Percentiles rank a stretch among this genome's conserved stretches.
Evolutionary conservation across 2,797 vertebrate species (phyloP).

Genomic region (Microchirus variegatus): DNA sequence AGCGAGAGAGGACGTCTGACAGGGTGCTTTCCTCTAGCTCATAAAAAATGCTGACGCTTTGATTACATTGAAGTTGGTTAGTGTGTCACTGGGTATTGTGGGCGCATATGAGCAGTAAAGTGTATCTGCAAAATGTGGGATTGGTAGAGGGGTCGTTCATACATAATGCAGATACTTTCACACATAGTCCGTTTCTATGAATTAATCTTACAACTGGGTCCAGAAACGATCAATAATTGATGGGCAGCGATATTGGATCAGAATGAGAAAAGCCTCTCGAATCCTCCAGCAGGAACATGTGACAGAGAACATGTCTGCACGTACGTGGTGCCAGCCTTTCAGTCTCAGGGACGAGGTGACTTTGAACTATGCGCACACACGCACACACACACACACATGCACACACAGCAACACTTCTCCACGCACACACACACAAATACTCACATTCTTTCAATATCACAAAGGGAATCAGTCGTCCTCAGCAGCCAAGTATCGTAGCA

Average conservation of each 20-base stretch:
- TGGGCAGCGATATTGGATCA: slow-evolving; percentile 68
- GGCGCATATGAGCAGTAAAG: slow-evolving; percentile 39
- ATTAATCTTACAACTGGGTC: slow-evolving; percentile 79
- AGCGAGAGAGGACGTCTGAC: slow-evolving; percentile 58
- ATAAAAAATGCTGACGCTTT: slow-evolving; percentile 58
- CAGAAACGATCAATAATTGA: slow-evolving; percentile 80
- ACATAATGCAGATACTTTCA: slow-evolving; percentile 79
- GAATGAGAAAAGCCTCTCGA: slow-evolving; percentile 50
- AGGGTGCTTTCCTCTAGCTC: slow-evolving; percentile 42
- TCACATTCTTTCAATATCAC: slow-evolving; percentile 55
- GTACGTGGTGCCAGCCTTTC: slow-evolving; percentile 50
- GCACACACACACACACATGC: slow-evolving; percentile 27
- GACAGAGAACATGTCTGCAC: slow-evolving; percentile 49
- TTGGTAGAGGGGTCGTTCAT: slow-evolving; percentile 56
- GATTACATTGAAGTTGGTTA: slow-evolving; percentile 77
- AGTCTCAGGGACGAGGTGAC: slow-evolving; percentile 79
- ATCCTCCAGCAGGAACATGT: slow-evolving; percentile 34
- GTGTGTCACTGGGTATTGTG: slow-evolving; percentile 67
- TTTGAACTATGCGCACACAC: slow-evolving; percentile 72
- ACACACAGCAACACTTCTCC: background rate
- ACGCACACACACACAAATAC: slow-evolving; percentile 10
- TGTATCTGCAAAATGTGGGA: slow-evolving; percentile 19
- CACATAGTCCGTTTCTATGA: slow-evolving; percentile 63
- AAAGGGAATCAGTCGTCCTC: slow-evolving; percentile 50
- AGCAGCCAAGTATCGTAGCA: slow-evolving; percentile 43